A percentile compares a stretch with the other conserved stretches of the same genome.
These are phyloP conservation scores for Leptopilina drosophilae DNA, from an alignment of 2,888 invertebrate species.

Conservation along the genomic window DNA sequence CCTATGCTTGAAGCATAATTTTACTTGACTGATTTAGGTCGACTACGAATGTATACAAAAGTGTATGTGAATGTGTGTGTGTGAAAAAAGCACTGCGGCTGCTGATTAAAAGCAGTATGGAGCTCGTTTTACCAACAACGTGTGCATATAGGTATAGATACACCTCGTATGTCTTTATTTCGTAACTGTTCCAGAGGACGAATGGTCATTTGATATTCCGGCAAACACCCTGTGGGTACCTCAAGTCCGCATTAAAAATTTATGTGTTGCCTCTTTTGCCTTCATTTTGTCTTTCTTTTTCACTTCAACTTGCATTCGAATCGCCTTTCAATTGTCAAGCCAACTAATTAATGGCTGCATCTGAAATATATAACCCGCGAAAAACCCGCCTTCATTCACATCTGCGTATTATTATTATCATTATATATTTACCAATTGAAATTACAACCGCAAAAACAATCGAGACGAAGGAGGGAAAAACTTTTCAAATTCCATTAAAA, in stretches of 20 bases:
- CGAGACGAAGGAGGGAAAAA: no score
- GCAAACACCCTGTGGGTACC: slow-evolving; percentile 27
- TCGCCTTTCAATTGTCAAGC: slow-evolving; percentile 12
- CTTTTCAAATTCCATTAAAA: no score
- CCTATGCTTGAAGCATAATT: slow-evolving; percentile 72
- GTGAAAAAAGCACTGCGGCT: slow-evolving; percentile 55
- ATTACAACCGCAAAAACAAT: no score
- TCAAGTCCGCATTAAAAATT: slow-evolving; percentile 19
- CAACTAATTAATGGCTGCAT: slow-evolving; percentile 21
- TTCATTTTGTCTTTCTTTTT: slow-evolving; percentile 11
- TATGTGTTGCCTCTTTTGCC: slow-evolving; percentile 7
- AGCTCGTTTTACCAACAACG: slow-evolving; percentile 33
- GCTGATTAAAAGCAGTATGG: slow-evolving; percentile 53
- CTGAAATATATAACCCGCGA: slow-evolving; percentile 30
- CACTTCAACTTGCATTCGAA: neutral
- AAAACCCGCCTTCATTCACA: slow-evolving; percentile 24
- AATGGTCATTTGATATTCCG: slow-evolving; percentile 61
- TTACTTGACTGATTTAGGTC: slow-evolving; percentile 72
- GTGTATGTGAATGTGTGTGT: slow-evolving; percentile 12
- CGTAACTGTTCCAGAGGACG: slow-evolving; percentile 59
- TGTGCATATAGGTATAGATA: slow-evolving; percentile 42
- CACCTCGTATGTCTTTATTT: slow-evolving; percentile 62
- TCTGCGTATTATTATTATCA: neutral
- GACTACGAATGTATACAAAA: slow-evolving; percentile 39
- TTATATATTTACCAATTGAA: no score